Conservation (phyloP, 2,888 invertebrate species). For the Diploptera punctata region DNA sequence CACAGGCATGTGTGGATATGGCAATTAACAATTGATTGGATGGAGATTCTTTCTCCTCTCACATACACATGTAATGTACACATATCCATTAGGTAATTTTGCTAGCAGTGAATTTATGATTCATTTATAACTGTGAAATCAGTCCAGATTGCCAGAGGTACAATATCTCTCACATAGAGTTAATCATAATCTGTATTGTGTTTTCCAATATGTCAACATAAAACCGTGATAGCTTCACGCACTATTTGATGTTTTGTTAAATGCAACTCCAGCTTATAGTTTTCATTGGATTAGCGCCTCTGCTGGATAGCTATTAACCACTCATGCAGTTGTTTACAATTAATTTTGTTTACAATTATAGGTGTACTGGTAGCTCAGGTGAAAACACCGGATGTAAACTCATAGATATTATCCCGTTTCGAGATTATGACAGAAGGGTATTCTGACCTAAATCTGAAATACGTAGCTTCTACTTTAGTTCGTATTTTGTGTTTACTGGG, state of each 20-base stretch:
- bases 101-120: conserved; percentile 14
- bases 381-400: no score
- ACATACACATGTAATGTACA: not conserved
- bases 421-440: no score
- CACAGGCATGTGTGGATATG: not conserved
- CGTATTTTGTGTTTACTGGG: no score
- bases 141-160: conserved; percentile 13
- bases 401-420: no score
- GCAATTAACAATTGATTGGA: conserved; percentile 16
- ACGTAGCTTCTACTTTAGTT: no score
- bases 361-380: no score
- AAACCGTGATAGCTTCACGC: not conserved
- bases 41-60: conserved; percentile 7
- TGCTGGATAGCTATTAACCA: no score
- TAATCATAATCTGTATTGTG: not conserved
- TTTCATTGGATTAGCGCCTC: no score
- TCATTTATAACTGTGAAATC: conserved; percentile 17
- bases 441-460: no score
- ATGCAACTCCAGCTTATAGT: no score
- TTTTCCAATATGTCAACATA: not conserved
- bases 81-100: conserved; percentile 24
- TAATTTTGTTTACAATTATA: no score
- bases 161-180: not conserved
- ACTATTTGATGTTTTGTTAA: not conserved
- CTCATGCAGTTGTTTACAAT: no score